Evolutionary conservation across 2,113 vertebrate genomes (phyloP).

Genomic region (Nothocercus nigrocapillus): DNA sequence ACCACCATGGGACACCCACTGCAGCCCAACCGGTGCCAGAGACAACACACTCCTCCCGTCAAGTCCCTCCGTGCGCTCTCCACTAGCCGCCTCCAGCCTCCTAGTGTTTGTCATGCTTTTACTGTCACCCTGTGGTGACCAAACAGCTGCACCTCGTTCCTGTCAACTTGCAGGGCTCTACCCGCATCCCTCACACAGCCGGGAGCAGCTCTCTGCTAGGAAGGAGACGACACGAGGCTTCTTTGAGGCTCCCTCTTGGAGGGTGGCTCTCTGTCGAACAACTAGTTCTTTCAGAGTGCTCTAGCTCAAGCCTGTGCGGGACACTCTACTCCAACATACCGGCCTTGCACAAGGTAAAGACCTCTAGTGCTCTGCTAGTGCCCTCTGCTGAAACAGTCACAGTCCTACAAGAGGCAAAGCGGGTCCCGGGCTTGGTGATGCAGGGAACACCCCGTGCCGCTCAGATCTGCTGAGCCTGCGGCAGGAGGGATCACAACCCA

Average conservation of each 20-base stretch:
- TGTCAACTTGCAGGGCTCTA: background rate
- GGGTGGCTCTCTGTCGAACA: background rate
- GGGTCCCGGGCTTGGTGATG: accelerated
- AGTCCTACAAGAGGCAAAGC: background rate
- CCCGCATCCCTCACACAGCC: background rate
- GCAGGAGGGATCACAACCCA: background rate
- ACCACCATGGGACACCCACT: accelerated
- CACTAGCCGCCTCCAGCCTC: background rate
- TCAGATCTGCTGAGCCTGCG: too few species aligned
- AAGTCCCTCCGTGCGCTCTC: accelerated
- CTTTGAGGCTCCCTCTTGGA: background rate
- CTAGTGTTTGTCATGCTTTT: background rate
- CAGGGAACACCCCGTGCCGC: accelerated
- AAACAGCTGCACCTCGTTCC: background rate
- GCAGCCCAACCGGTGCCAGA: too few species aligned
- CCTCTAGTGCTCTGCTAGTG: background rate
- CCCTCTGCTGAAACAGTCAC: background rate
- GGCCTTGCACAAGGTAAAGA: too few species aligned
- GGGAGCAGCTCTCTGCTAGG: background rate
- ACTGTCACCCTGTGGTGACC: background rate
- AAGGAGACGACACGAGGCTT: background rate
- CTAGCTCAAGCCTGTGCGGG: background rate
- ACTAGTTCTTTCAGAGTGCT: background rate
- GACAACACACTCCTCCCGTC: background rate
- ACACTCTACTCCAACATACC: background rate